phyloP scores from a whole-genome alignment of 2,888 invertebrate genomes.

The Seira sanloemensis region DNA sequence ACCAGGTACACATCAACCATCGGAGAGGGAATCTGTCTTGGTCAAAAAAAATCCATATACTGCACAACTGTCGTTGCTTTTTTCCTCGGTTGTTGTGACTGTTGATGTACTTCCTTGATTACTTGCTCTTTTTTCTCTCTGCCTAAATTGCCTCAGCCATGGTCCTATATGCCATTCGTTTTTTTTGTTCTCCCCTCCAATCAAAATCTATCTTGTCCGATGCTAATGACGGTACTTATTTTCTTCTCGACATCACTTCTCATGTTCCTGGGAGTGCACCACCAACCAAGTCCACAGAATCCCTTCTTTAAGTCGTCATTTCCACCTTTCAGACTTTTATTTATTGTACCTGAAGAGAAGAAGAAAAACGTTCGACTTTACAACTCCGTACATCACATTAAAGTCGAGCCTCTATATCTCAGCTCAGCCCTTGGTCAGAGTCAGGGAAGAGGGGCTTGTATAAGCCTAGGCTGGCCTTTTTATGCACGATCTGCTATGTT shows the following conservation, averaged over 20 bases:
- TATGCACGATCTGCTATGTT: neutral
- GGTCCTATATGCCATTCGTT: too few relatives aligned
- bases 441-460: neutral
- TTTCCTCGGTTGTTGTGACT: neutral
- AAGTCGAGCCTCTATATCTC: neutral
- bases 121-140: neutral
- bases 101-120: neutral
- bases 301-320: slow-evolving; percentile 12
- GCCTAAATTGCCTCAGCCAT: slow-evolving; percentile 14
- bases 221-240: slow-evolving; percentile 35
- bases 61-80: neutral
- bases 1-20: too few relatives aligned
- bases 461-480: neutral
- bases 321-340: slow-evolving; percentile 18
- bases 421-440: neutral
- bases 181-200: slow-evolving; percentile 28
- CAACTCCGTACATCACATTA: neutral
- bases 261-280: slow-evolving; percentile 17
- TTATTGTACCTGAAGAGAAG: slow-evolving; percentile 15
- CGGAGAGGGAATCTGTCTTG: too few relatives aligned
- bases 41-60: neutral
- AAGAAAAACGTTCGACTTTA: slow-evolving; percentile 20
- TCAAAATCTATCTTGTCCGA: slow-evolving; percentile 28
- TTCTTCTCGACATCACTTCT: slow-evolving; percentile 6
- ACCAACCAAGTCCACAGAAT: slow-evolving; percentile 13